These are phyloP conservation scores for Drosophila aldrichi DNA, from an alignment of 2,888 invertebrate species.

Conservation along the genomic window DNA sequence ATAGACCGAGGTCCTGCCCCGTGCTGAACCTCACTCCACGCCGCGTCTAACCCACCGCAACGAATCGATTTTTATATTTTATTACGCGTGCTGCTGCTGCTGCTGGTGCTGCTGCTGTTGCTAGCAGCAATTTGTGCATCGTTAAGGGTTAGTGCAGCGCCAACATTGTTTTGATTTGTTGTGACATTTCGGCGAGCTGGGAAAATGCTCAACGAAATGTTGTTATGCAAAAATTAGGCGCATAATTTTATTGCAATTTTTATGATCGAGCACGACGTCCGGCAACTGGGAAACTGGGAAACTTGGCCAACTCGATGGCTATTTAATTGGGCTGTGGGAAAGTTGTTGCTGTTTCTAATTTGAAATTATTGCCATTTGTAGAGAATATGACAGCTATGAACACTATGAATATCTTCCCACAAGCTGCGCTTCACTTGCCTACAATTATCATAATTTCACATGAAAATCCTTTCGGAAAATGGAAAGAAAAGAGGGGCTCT, in stretches of 20 bases:
- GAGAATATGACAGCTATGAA: neutral
- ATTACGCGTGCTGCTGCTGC: conserved; percentile 61
- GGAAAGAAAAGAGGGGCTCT: neutral
- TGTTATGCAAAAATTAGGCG: conserved; percentile 85
- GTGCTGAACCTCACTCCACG: neutral
- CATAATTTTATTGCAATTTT: conserved; percentile 85
- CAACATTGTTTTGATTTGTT: conserved; percentile 84
- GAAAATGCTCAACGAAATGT: conserved; percentile 65
- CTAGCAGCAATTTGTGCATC: conserved; percentile 70
- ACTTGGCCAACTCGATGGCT: conserved; percentile 55
- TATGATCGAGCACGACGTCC: conserved; percentile 69
- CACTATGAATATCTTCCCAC: conserved; percentile 22
- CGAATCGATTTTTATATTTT: conserved; percentile 83
- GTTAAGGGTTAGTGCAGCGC: conserved; percentile 70
- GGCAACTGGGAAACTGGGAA: conserved; percentile 40
- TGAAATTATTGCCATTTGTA: conserved; percentile 39
- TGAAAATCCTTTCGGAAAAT: conserved; percentile 57
- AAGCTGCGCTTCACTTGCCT: conserved; percentile 25
- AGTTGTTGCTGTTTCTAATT: conserved; percentile 47
- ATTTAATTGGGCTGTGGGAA: conserved; percentile 76
- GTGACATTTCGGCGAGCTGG: conserved; percentile 81
- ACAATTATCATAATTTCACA: conserved; percentile 74
- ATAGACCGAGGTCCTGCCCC: conserved; percentile 24
- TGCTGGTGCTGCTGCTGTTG: conserved; percentile 6
- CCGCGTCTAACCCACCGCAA: conserved; percentile 47